phyloP scores from a whole-genome alignment of 2,797 vertebrate genomes.

The Pseudotriccus pelzelni region DNA sequence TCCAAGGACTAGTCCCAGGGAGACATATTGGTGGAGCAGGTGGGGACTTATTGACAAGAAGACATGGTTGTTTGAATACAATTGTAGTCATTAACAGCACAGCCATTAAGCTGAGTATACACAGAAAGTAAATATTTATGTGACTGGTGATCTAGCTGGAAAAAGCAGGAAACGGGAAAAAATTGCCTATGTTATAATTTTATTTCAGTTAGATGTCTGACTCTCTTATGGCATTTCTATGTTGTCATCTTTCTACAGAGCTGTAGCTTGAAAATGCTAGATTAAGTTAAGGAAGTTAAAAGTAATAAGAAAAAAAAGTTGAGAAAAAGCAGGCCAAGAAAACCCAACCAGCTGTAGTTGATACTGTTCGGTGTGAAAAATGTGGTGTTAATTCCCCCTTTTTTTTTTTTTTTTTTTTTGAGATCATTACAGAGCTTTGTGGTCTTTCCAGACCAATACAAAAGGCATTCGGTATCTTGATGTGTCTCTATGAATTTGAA shows the following conservation, averaged over 20 bases:
- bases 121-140: conserved; percentile 30
- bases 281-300: background rate
- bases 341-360: background rate
- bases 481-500: conserved; percentile 49
- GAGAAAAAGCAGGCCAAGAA: background rate
- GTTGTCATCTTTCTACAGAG: background rate
- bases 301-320: background rate
- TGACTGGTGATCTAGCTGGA: background rate
- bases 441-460: conserved; percentile 27
- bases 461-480: conserved; percentile 27
- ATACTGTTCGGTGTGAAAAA: conserved; percentile 13
- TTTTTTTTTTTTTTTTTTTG: background rate
- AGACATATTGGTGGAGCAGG: background rate
- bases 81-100: background rate
- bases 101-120: background rate
- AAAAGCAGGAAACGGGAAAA: background rate
- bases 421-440: conserved; percentile 48
- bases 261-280: background rate
- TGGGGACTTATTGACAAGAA: background rate
- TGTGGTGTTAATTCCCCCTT: background rate
- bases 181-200: background rate
- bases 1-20: background rate
- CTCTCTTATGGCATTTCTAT: background rate
- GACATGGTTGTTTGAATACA: background rate
- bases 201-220: background rate